Evolutionary conservation across 2,888 invertebrate genomes (phyloP).

Genomic region (Drosophila mimica): DNA sequence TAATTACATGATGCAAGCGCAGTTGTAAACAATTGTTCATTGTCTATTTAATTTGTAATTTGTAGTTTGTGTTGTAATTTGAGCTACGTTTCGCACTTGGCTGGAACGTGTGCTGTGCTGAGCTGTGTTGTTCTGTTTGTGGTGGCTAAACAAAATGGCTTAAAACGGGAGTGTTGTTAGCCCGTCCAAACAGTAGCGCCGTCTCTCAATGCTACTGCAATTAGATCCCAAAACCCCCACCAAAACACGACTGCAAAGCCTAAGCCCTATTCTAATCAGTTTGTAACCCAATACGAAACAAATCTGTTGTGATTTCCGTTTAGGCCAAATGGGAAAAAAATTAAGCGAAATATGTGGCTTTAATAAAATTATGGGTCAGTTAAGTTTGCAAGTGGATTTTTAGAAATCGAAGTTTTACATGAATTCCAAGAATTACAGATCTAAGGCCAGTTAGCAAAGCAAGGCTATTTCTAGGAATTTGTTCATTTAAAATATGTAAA

Average conservation of each 20-base stretch:
- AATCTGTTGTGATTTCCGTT: slow-evolving; percentile 49
- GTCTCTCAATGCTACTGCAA: slow-evolving; percentile 37
- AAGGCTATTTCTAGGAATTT: neutral
- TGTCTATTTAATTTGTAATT: slow-evolving; percentile 59
- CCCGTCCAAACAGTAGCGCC: slow-evolving; percentile 48
- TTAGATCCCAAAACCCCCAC: slow-evolving; percentile 26
- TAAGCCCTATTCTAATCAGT: slow-evolving; percentile 27
- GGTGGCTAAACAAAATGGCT: slow-evolving; percentile 66
- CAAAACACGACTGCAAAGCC: slow-evolving; percentile 23
- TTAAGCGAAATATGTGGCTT: neutral
- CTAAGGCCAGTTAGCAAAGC: neutral
- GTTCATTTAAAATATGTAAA: neutral
- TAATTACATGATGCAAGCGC: slow-evolving; percentile 71
- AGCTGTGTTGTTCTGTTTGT: slow-evolving; percentile 59
- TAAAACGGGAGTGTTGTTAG: slow-evolving; percentile 32
- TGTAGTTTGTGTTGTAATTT: slow-evolving; percentile 59
- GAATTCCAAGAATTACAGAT: neutral
- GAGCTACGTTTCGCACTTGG: slow-evolving; percentile 62
- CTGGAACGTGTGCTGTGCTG: slow-evolving; percentile 30
- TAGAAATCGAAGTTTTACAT: neutral
- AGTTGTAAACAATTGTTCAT: slow-evolving; percentile 62
- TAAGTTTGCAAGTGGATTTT: too few species aligned
- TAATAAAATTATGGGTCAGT: too few species aligned
- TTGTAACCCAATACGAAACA: slow-evolving; percentile 42
- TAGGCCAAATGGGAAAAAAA: slow-evolving; percentile 9